Evolutionary conservation across 2,888 invertebrate species (phyloP).

Genomic region (Argynnis bischoffii): DNA sequence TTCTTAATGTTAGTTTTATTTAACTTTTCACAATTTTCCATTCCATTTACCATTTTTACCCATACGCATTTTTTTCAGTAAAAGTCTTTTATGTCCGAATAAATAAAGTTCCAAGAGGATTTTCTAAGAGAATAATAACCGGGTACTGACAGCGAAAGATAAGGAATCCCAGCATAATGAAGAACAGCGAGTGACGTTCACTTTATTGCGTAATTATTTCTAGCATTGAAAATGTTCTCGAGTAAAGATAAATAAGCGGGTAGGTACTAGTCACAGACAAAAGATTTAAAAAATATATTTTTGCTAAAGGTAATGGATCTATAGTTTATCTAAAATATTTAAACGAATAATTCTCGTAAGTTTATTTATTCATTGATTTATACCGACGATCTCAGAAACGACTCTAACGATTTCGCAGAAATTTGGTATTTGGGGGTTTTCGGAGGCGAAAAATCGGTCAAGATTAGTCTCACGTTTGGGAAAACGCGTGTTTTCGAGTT

Average conservation of each 20-base stretch:
- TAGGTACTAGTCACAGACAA: slow-evolving; percentile 4
- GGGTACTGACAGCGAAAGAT: slow-evolving; percentile 50
- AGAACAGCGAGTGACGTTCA: slow-evolving; percentile 44
- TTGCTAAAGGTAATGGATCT: not conserved
- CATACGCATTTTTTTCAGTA: slow-evolving; percentile 1
- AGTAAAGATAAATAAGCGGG: slow-evolving; percentile 10
- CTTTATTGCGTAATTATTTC: slow-evolving; percentile 36
- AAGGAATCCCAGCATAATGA: slow-evolving; percentile 49
- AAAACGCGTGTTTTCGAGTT: too few relatives aligned
- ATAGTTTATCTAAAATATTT: too few relatives aligned
- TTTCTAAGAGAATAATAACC: slow-evolving; percentile 48
- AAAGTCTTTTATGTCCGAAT: slow-evolving; percentile 11
- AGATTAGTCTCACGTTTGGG: too few relatives aligned
- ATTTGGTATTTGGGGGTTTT: too few relatives aligned
- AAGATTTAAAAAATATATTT: not conserved
- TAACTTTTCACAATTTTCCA: too few relatives aligned
- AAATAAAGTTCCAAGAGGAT: slow-evolving; percentile 27
- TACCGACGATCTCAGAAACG: too few relatives aligned
- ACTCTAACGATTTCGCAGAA: too few relatives aligned
- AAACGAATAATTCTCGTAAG: too few relatives aligned
- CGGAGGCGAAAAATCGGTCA: too few relatives aligned
- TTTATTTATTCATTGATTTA: too few relatives aligned
- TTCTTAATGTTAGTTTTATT: too few relatives aligned
- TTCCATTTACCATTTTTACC: too few relatives aligned
- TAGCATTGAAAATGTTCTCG: slow-evolving; percentile 20